Conservation (phyloP, 2,797 vertebrate genomes). For the Sylvia borin region DNA sequence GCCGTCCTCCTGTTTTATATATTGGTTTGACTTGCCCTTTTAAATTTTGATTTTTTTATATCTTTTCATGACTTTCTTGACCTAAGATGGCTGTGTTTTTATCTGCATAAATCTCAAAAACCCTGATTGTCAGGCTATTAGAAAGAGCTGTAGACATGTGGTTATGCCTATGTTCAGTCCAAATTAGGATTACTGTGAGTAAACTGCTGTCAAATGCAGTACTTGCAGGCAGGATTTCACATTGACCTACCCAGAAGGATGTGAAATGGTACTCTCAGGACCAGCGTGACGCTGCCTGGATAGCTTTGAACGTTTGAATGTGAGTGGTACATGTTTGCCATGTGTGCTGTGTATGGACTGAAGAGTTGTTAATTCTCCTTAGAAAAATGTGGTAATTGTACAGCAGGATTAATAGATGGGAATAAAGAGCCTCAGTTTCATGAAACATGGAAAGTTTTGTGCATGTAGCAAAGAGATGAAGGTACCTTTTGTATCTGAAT, state of each 20-base stretch:
- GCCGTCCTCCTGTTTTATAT: neutral
- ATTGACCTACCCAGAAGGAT: neutral
- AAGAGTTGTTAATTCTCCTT: neutral
- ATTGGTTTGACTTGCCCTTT: neutral
- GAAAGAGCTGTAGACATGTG: neutral
- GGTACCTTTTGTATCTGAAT: rapidly evolving
- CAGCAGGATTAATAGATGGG: neutral
- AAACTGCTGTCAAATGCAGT: neutral
- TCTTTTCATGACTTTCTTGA: neutral
- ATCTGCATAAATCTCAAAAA: neutral
- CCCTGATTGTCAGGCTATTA: neutral
- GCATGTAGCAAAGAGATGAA: neutral
- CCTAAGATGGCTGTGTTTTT: neutral
- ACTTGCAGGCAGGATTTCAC: neutral
- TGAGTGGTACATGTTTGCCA: neutral
- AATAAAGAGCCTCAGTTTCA: neutral
- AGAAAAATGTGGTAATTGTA: neutral
- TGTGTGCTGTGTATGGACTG: neutral
- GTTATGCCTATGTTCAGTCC: neutral
- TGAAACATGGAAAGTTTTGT: neutral
- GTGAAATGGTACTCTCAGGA: neutral
- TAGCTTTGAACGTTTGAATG: neutral
- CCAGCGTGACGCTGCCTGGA: neutral
- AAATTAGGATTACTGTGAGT: neutral
- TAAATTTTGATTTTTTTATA: neutral